Conservation (phyloP, 2,888 invertebrate genomes). For the Parapristionchus giblindavisi region DNA sequence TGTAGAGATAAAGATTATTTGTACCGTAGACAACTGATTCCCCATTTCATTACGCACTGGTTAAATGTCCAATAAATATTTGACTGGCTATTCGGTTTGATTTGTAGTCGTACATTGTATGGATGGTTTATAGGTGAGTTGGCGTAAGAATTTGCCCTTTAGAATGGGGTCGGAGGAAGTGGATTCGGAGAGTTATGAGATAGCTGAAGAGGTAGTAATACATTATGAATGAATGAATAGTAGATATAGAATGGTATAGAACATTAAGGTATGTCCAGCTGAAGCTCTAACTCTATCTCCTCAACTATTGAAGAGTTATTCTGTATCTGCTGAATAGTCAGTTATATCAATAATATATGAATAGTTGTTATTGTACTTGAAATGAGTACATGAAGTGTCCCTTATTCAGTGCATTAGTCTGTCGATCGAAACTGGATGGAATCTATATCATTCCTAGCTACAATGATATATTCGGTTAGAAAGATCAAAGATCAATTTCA, state of each 20-base stretch:
- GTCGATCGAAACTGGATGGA: conserved; percentile 49
- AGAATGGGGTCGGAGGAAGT: conserved; percentile 24
- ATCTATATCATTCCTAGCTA: conserved; percentile 46
- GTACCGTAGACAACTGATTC: conserved; percentile 17
- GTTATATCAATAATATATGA: neutral
- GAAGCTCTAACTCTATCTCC: conserved; percentile 29
- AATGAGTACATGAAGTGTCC: neutral
- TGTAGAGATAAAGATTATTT: conserved; percentile 38
- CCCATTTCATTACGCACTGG: neutral
- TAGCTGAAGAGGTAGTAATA: conserved; percentile 30
- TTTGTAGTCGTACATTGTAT: neutral
- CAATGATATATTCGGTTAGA: conserved; percentile 35
- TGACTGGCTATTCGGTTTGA: neutral
- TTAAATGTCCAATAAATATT: conserved; percentile 27
- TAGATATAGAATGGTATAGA: neutral
- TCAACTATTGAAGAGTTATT: conserved; percentile 5
- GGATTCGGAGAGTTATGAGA: conserved; percentile 36
- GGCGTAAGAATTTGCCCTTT: conserved; percentile 17
- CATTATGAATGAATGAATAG: neutral
- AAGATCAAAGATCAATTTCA: neutral
- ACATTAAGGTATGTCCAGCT: conserved; percentile 9
- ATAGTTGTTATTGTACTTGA: neutral
- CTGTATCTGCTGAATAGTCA: conserved; percentile 36
- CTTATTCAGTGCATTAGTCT: conserved; percentile 44
- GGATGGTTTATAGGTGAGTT: conserved; percentile 28